A percentile compares a stretch with the other conserved stretches of the same genome.
These are phyloP conservation scores for Chrysotoxum bicinctum DNA, from an alignment of 2,888 invertebrate genomes.

Conservation along the genomic window DNA sequence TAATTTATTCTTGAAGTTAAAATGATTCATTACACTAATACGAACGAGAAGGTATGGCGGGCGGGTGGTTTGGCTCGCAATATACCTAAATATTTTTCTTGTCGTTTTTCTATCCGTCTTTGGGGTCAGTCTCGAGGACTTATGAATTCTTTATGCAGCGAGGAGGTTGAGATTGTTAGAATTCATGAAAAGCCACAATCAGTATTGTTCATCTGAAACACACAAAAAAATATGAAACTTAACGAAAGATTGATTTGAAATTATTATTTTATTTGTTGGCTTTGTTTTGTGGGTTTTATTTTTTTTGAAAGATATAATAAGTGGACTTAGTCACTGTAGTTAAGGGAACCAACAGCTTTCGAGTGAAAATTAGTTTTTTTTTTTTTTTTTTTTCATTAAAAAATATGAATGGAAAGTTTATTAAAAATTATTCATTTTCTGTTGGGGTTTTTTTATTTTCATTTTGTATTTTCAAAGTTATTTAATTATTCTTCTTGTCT, in stretches of 20 bases:
- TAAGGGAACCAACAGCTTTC: too few relatives aligned
- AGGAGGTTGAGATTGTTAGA: conserved; percentile 42
- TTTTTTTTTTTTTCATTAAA: too few relatives aligned
- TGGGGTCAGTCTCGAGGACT: background rate
- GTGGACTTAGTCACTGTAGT: background rate
- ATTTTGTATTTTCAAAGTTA: too few relatives aligned
- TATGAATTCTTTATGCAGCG: background rate
- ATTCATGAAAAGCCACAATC: conserved; percentile 60
- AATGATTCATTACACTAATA: conserved; percentile 17
- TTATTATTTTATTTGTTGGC: background rate
- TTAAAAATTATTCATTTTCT: too few relatives aligned
- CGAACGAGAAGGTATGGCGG: background rate
- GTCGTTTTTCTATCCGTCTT: background rate
- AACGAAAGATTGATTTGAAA: conserved; percentile 15
- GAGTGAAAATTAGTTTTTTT: too few relatives aligned
- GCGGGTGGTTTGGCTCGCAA: background rate
- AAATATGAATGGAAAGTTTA: too few relatives aligned
- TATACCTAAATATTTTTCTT: background rate
- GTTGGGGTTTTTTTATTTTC: too few relatives aligned
- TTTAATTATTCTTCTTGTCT: too few relatives aligned
- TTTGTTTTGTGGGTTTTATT: background rate
- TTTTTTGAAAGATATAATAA: background rate
- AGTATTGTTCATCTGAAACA: conserved; percentile 35
- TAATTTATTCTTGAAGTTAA: conserved; percentile 22
- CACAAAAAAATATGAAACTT: background rate